phyloP scores from a whole-genome alignment of 2,113 vertebrate genomes.

The Takifugu flavidus region DNA sequence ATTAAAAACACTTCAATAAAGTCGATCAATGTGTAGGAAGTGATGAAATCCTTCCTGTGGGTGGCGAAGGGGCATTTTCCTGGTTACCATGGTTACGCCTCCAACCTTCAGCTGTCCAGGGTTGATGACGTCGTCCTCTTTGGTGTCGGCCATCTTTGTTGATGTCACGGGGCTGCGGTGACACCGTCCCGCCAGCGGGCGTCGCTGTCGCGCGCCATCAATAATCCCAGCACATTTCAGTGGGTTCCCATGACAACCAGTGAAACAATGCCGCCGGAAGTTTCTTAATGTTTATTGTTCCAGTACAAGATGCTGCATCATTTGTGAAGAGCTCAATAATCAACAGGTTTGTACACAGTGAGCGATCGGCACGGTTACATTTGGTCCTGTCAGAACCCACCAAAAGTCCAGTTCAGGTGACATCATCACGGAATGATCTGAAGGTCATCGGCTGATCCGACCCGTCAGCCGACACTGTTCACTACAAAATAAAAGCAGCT shows the following conservation, averaged over 20 bases:
- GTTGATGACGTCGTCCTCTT: too few relatives aligned
- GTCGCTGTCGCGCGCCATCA: neutral
- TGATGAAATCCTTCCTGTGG: too few relatives aligned
- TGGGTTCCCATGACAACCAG: slow-evolving; percentile 41
- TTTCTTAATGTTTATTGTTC: slow-evolving; percentile 74
- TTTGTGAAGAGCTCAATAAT: slow-evolving; percentile 43
- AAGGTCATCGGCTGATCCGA: slow-evolving; percentile 25
- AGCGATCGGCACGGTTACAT: slow-evolving; percentile 53
- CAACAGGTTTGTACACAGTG: slow-evolving; percentile 74
- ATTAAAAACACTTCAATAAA: too few relatives aligned
- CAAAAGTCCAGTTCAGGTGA: neutral
- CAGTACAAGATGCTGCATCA: slow-evolving; percentile 65
- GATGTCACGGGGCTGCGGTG: neutral
- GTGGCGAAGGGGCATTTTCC: too few relatives aligned
- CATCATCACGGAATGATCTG: slow-evolving; percentile 35
- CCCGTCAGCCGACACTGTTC: slow-evolving; percentile 21
- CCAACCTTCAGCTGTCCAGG: too few relatives aligned
- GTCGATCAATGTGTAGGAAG: too few relatives aligned
- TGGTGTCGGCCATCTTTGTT: neutral
- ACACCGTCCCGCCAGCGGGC: neutral
- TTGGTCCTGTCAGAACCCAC: slow-evolving; percentile 34
- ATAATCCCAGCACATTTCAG: too few relatives aligned
- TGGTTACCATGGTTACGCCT: too few relatives aligned
- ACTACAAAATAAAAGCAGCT: slow-evolving; percentile 23
- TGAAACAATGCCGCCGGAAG: neutral